Conservation (phyloP, 2,888 invertebrate species). For the Eilema griseolum region DNA sequence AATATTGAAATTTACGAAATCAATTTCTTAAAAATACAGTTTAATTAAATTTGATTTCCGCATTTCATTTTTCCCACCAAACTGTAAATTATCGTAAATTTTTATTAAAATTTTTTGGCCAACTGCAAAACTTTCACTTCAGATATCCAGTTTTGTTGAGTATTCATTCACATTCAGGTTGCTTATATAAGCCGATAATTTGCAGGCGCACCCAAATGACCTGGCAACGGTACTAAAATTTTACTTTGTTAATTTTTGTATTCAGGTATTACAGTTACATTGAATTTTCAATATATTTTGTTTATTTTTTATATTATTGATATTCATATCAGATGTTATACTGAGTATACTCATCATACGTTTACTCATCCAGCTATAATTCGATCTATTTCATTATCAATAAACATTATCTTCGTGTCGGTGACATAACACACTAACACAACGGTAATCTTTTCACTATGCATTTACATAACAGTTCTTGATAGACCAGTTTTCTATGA, state of each 20-base stretch:
- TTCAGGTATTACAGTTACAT: not conserved
- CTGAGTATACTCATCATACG: not conserved
- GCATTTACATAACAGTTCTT: constrained; percentile 41
- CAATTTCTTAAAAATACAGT: not conserved
- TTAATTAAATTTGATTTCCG: constrained; percentile 4
- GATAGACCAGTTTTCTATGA: constrained; percentile 39
- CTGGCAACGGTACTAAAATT: not conserved
- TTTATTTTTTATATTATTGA: not conserved
- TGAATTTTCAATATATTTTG: not conserved
- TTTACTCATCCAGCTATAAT: not conserved
- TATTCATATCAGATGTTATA: no score
- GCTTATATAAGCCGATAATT: constrained; percentile 30
- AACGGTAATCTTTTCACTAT: constrained; percentile 39
- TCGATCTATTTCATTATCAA: not conserved
- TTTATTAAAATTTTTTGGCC: constrained; percentile 5
- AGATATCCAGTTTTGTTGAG: constrained; percentile 31
- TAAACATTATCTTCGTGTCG: constrained; percentile 1
- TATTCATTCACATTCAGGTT: constrained; percentile 28
- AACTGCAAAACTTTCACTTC: constrained; percentile 41
- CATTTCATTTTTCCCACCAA: not conserved
- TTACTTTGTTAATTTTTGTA: constrained; percentile 16
- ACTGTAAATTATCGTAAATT: constrained; percentile 3
- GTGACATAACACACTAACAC: constrained; percentile 39
- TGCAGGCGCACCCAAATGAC: constrained; percentile 23
- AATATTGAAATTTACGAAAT: not conserved